Conservation (phyloP, 2,797 vertebrate genomes). For the Danio choprae region DNA sequence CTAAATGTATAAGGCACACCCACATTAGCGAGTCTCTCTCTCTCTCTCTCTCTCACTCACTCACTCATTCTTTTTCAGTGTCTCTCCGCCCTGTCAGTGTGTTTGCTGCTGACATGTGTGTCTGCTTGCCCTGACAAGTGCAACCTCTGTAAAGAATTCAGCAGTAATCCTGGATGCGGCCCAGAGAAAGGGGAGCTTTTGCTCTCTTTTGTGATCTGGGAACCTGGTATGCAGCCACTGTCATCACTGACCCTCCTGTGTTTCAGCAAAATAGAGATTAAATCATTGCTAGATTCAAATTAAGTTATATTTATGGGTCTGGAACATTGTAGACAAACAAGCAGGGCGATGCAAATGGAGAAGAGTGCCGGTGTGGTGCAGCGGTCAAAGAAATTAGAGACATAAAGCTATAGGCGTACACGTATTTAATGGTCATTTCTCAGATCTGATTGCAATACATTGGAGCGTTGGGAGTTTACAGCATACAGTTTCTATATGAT, state of each 20-base stretch:
- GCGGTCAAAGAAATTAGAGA: background rate
- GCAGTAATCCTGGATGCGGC: slow-evolving; percentile 75
- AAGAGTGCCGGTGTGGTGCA: background rate
- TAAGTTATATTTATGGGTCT: background rate
- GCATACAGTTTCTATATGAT: too few species aligned
- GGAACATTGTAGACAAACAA: background rate
- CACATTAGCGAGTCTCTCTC: slow-evolving; percentile 70
- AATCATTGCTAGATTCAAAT: background rate
- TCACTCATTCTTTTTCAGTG: slow-evolving; percentile 41
- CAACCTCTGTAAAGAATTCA: slow-evolving; percentile 82
- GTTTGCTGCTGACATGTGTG: slow-evolving; percentile 74
- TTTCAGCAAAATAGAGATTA: slow-evolving; percentile 20
- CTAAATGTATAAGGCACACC: slow-evolving; percentile 84
- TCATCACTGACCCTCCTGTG: slow-evolving; percentile 59
- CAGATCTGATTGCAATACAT: too few species aligned
- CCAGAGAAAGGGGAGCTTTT: slow-evolving; percentile 77
- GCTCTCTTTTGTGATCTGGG: slow-evolving; percentile 72
- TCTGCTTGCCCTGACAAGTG: slow-evolving; percentile 82
- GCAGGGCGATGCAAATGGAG: background rate
- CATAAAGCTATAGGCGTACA: too few species aligned
- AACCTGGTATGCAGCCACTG: slow-evolving; percentile 74
- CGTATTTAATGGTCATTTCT: too few species aligned
- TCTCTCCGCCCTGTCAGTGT: slow-evolving; percentile 55
- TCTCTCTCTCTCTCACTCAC: slow-evolving; percentile 62
- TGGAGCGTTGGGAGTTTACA: too few species aligned